phyloP scores from a whole-genome alignment of 2,888 invertebrate genomes.

The Malacosoma neustria region DNA sequence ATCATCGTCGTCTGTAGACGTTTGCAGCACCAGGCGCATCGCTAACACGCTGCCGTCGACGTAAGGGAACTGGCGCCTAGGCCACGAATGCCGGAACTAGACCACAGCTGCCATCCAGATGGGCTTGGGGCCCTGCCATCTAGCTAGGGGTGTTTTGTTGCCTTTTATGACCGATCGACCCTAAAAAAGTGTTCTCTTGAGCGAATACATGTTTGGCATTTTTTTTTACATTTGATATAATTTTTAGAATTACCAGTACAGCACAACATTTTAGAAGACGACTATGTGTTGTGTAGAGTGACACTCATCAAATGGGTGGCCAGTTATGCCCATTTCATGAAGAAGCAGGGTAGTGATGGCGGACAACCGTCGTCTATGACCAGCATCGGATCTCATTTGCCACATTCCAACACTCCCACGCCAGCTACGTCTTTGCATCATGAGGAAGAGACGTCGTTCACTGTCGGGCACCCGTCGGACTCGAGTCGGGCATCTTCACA shows the following conservation, averaged over 20 bases:
- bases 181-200: too few relatives aligned
- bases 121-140: too few relatives aligned
- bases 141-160: too few relatives aligned
- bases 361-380: slow-evolving; percentile 66
- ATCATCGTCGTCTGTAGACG: too few relatives aligned
- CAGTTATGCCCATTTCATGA: slow-evolving; percentile 86
- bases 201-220: too few relatives aligned
- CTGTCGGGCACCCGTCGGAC: slow-evolving; percentile 63
- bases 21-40: too few relatives aligned
- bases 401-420: slow-evolving; percentile 54
- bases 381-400: slow-evolving; percentile 53
- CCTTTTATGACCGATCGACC: too few relatives aligned
- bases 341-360: slow-evolving; percentile 70
- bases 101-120: too few relatives aligned
- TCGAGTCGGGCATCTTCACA: slow-evolving; percentile 66
- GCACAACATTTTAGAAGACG: slow-evolving; percentile 81
- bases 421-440: slow-evolving; percentile 54
- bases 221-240: too few relatives aligned
- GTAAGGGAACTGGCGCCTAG: too few relatives aligned
- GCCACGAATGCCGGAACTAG: too few relatives aligned
- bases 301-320: slow-evolving; percentile 93
- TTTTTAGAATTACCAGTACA: slow-evolving; percentile 81
- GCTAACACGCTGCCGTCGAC: too few relatives aligned
- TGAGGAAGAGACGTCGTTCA: slow-evolving; percentile 66
- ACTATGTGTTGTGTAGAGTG: slow-evolving; percentile 84